Percentiles rank a stretch among this genome's conserved stretches.
phyloP scores from a whole-genome alignment of 2,797 vertebrate species.

The Gallinago stenura region DNA sequence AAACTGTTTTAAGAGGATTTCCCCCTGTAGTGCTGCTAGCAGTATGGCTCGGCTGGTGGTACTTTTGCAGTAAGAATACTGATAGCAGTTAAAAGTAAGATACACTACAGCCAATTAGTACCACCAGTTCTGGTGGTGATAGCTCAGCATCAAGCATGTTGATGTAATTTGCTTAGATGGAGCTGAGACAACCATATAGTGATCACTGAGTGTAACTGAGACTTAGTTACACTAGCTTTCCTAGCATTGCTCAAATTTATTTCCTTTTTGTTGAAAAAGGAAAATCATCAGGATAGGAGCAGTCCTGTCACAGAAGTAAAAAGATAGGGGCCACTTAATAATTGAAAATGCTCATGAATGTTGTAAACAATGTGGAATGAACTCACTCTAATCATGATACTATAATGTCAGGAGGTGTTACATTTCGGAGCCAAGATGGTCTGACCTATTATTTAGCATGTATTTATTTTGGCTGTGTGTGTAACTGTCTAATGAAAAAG shows the following conservation, averaged over 20 bases:
- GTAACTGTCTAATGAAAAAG: conserved; percentile 7
- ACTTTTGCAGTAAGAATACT: background rate
- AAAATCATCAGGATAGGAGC: conserved; percentile 79
- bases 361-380: conserved; percentile 89
- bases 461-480: background rate
- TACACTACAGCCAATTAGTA: background rate
- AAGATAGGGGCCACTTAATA: conserved; percentile 89
- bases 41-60: background rate
- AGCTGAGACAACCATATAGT: background rate
- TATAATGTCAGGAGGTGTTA: conserved; percentile 87
- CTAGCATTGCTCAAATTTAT: conserved; percentile 47
- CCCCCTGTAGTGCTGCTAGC: background rate
- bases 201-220: background rate
- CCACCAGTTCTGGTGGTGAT: background rate
- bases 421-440: conserved; percentile 65
- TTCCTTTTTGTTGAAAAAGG: conserved; percentile 81
- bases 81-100: background rate
- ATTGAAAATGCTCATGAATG: conserved; percentile 92
- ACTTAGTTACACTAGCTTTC: background rate
- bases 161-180: background rate
- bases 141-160: background rate
- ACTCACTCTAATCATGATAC: conserved; percentile 89
- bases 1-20: background rate
- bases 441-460: conserved; percentile 65
- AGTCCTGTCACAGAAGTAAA: conserved; percentile 85